A percentile compares a stretch with the other conserved stretches of the same genome.
phyloP scores from a whole-genome alignment of 2,113 vertebrate species.

The Vidua chalybeata region DNA sequence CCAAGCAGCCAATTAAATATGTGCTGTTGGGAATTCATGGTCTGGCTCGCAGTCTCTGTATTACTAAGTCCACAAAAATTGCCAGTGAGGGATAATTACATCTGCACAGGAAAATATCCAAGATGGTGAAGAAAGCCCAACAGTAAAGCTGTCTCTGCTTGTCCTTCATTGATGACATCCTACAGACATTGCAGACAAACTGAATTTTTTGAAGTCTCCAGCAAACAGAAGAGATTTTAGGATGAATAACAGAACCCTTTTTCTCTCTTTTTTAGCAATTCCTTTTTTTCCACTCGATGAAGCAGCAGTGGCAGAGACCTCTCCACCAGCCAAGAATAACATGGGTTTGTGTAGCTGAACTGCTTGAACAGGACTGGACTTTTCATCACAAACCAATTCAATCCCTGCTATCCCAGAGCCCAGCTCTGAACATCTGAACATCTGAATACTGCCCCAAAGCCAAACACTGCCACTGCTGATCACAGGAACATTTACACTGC shows the following conservation, averaged over 20 bases:
- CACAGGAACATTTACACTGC: background rate
- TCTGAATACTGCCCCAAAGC: background rate
- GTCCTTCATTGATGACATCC: background rate
- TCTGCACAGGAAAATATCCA: background rate
- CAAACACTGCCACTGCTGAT: background rate
- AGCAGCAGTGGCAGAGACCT: background rate
- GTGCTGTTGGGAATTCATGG: background rate
- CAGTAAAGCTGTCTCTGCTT: background rate
- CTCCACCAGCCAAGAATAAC: background rate
- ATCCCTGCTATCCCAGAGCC: background rate
- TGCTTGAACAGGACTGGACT: background rate
- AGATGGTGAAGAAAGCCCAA: background rate
- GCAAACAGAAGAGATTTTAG: background rate
- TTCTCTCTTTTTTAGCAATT: background rate
- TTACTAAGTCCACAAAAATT: background rate
- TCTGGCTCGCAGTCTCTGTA: background rate
- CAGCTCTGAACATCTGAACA: background rate
- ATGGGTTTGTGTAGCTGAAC: background rate
- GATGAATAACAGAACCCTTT: background rate
- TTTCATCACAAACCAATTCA: background rate
- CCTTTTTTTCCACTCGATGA: background rate
- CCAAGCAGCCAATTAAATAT: background rate
- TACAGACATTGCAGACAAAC: background rate
- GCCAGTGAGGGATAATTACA: background rate
- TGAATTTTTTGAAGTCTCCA: background rate